Base-by-base conservation (phyloP, 2,888 invertebrate species). In the Steinernema carpocapsae region DNA sequence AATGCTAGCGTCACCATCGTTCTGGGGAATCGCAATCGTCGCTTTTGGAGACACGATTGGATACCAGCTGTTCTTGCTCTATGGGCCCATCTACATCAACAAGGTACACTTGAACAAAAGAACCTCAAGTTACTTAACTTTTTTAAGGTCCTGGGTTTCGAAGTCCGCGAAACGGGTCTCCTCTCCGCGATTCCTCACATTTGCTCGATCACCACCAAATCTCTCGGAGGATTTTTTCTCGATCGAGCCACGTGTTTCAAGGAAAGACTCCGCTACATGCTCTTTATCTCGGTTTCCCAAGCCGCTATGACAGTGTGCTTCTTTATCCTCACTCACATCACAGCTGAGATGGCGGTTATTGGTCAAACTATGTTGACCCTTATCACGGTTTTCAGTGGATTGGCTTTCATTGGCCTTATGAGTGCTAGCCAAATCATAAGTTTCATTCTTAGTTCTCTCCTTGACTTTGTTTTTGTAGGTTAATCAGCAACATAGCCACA, bases 281-380 rank as follows among this genome's bases (percentile, higher is more conserved):
- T 82, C 43, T 81, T 78, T 64, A 77, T 81, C 14, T 72, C 76
- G 2, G 37, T 81, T 6, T 79, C 76, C 2, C 83, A 83, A 52
- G 74, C 77, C n/a, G 71, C 76, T 19, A 79, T 83, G 80, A 82
- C 79, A 10, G 22, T 73, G 43, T 82, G 83, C 56, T 82, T 77
- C 71, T 42, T 82, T 7, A 70, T 78, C 4, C 77, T 82, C 71
- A 79, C 82, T 12, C 71, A 76, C 24, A 42, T 72, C 17, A 73
- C 74, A 12, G 45, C 72, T 14, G 74, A 46, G 7, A 75, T 14
- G 26, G 32, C 74, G 17, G n/a, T 17, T 2, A 7, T 74, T 26
- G 83, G 81, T 4, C 84, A 84, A 78, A 75, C 80, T 1, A 80
- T 79, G 72, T 82, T 83, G 73, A 83, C 84, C 0, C 74, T 73